These are phyloP conservation scores for Ochropleura plecta DNA, from an alignment of 2,888 invertebrate species.

Conservation along the genomic window DNA sequence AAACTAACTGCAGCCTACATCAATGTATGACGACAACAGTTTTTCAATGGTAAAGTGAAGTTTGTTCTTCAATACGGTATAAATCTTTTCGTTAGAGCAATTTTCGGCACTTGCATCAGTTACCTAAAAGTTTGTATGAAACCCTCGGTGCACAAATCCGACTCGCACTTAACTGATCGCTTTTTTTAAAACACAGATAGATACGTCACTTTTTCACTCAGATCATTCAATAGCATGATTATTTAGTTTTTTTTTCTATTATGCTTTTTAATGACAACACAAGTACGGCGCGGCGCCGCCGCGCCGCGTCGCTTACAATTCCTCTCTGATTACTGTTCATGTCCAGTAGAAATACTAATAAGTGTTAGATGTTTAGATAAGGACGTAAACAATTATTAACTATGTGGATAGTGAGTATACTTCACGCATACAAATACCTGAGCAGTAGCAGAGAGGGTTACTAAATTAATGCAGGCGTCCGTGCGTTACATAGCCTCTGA, in stretches of 20 bases:
- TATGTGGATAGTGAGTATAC: background rate
- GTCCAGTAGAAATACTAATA: background rate
- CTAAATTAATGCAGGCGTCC: slow-evolving; percentile 11
- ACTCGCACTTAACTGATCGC: too few species aligned
- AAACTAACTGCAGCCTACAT: too few species aligned
- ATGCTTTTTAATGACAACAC: background rate
- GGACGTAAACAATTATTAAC: too few species aligned
- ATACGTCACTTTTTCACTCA: too few species aligned
- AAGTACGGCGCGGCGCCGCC: background rate
- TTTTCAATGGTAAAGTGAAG: too few species aligned
- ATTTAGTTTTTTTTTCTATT: background rate
- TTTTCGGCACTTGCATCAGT: too few species aligned
- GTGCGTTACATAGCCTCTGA: background rate
- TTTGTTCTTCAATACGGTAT: too few species aligned
- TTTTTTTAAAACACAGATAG: too few species aligned
- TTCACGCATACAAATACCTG: slow-evolving; percentile 1
- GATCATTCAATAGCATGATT: background rate
- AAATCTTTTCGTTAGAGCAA: too few species aligned
- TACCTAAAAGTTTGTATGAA: too few species aligned
- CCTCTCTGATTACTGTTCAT: background rate
- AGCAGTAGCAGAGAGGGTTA: background rate
- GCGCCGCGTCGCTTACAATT: background rate
- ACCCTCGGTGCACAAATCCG: too few species aligned
- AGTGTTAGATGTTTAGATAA: background rate
- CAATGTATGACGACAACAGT: too few species aligned